Evolutionary conservation across 2,888 invertebrate genomes (phyloP).

Genomic region (Galeruca laticollis): DNA sequence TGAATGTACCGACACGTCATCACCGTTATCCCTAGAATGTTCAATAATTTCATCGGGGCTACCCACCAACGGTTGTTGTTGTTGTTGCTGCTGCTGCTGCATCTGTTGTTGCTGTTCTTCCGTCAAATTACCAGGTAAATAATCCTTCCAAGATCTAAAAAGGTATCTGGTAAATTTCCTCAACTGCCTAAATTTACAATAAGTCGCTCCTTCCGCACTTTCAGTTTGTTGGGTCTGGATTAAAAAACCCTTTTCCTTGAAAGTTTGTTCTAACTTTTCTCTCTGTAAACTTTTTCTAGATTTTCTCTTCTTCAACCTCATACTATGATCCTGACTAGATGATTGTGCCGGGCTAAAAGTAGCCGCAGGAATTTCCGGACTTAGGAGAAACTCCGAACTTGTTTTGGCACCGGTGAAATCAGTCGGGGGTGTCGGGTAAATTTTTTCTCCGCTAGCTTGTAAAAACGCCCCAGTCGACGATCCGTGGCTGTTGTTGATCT

Average conservation of each 20-base stretch:
- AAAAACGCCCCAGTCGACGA: constrained; percentile 69
- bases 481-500: constrained; percentile 69
- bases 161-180: constrained; percentile 92
- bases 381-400: constrained; percentile 60
- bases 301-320: constrained; percentile 74
- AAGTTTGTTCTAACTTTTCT: constrained; percentile 91
- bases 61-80: constrained; percentile 41
- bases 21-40: constrained; percentile 43
- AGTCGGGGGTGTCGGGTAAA: constrained; percentile 62
- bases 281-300: constrained; percentile 86
- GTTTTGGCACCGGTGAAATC: constrained; percentile 59
- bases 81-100: constrained; percentile 33
- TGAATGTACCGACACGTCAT: constrained; percentile 54
- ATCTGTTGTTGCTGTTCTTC: constrained; percentile 55
- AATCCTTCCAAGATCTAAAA: constrained; percentile 94
- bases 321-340: constrained; percentile 54
- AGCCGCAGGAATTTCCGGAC: constrained; percentile 59
- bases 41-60: constrained; percentile 37
- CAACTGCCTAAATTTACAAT: constrained; percentile 91
- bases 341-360: constrained; percentile 52
- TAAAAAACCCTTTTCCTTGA: constrained; percentile 92
- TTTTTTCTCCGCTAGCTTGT: constrained; percentile 70
- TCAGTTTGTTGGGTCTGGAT: constrained; percentile 94
- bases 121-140: constrained; percentile 77
- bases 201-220: constrained; percentile 93